phyloP scores from a whole-genome alignment of 2,797 vertebrate genomes.

The Chaunax sp. region DNA sequence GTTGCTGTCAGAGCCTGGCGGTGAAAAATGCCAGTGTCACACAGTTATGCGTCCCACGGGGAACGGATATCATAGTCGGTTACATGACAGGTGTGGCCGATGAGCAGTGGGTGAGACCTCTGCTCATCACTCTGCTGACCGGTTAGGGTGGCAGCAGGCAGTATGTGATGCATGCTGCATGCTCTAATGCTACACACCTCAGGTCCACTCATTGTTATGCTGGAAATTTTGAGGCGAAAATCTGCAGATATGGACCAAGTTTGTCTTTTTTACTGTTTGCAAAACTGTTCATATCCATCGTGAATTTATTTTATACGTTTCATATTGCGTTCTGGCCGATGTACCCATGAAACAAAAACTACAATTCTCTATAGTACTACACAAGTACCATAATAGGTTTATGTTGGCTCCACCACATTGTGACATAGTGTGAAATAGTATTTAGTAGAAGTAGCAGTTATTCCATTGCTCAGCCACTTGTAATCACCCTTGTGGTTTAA shows the following conservation, averaged over 20 bases:
- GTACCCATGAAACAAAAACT: not conserved
- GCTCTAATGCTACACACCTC: conserved; percentile 11
- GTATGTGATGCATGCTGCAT: not conserved
- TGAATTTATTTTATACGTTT: not conserved
- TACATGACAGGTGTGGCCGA: conserved; percentile 69
- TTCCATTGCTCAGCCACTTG: conserved; percentile 58
- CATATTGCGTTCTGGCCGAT: not conserved
- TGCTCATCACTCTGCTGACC: conserved; percentile 60
- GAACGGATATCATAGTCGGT: conserved; percentile 63
- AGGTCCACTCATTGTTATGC: not conserved
- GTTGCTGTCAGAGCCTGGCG: conserved; percentile 46
- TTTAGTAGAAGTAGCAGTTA: conserved; percentile 21
- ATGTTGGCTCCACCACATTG: not conserved
- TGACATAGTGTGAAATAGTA: conserved; percentile 34
- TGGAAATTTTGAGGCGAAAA: not conserved
- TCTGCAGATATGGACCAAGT: not conserved
- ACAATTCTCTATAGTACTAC: not conserved
- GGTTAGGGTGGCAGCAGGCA: conserved; percentile 20
- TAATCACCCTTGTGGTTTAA: conserved; percentile 80
- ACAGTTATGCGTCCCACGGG: conserved; percentile 56
- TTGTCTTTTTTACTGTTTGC: not conserved
- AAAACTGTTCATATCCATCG: not conserved
- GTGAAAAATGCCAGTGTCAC: conserved; percentile 63
- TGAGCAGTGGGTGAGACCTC: conserved; percentile 58
- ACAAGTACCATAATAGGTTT: not conserved